phyloP scores from a whole-genome alignment of 2,113 vertebrate genomes.

The Genyomyrus donnyi region DNA sequence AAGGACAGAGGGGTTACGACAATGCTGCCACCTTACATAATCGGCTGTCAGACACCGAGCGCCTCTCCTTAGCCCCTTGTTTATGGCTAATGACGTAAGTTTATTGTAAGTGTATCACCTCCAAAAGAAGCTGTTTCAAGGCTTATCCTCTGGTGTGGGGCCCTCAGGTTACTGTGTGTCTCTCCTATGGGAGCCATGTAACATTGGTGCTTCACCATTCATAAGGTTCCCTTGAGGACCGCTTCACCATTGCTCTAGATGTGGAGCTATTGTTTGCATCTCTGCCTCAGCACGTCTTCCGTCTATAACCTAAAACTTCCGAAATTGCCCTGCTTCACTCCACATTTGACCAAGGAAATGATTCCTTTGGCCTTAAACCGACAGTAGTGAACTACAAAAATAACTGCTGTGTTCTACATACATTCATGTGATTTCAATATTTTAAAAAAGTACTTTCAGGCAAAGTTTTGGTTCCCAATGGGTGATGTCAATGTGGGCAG shows the following conservation, averaged over 20 bases:
- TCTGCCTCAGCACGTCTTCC: not conserved
- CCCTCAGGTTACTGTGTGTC: not conserved
- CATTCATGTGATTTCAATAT: slow-evolving; percentile 3
- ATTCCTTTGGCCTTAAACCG: not conserved
- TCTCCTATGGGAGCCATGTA: not conserved
- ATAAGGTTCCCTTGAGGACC: not conserved
- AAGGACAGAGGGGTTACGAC: not conserved
- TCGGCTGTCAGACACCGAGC: not conserved
- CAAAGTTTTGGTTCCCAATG: not conserved
- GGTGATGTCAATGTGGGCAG: not conserved
- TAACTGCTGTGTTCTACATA: not conserved
- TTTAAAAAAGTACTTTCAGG: not conserved
- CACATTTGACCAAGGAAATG: not conserved
- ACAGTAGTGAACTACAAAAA: not conserved
- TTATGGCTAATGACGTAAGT: not conserved
- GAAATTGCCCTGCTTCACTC: not conserved
- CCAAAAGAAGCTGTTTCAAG: not conserved
- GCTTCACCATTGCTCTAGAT: not conserved
- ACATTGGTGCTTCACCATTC: not conserved
- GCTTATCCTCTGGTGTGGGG: not conserved
- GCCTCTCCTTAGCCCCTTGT: not conserved
- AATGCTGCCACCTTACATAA: not conserved
- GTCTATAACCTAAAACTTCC: not conserved
- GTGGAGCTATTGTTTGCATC: not conserved
- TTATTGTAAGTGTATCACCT: not conserved